A percentile compares a stretch with the other conserved stretches of the same genome.
Evolutionary conservation across 2,888 invertebrate species (phyloP).

Genomic region (Agrotis puta): DNA sequence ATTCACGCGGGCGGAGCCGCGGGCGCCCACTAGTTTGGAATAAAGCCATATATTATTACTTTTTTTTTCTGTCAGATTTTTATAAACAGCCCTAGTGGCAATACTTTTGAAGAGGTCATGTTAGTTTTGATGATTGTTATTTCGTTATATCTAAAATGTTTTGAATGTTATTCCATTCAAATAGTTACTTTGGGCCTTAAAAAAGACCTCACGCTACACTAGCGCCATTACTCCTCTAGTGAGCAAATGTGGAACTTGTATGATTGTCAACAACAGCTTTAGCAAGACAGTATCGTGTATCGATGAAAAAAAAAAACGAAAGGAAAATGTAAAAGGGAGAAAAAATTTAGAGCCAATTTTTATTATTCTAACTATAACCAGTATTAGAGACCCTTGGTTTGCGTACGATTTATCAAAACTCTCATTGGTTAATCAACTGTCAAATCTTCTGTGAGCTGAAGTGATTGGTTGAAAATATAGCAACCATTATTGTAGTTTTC

Average conservation of each 20-base stretch:
- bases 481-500: not conserved
- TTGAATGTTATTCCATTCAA: too few relatives aligned
- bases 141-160: not conserved
- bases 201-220: slow-evolving; percentile 19
- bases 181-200: not conserved
- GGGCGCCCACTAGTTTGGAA: too few relatives aligned
- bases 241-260: slow-evolving; percentile 51
- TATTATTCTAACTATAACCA: not conserved
- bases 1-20: too few relatives aligned
- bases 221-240: slow-evolving; percentile 33
- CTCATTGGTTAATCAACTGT: not conserved
- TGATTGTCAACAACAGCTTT: slow-evolving; percentile 55
- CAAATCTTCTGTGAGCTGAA: not conserved
- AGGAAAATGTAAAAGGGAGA: not conserved
- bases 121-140: not conserved
- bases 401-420: not conserved
- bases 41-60: too few relatives aligned
- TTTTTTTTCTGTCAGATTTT: too few relatives aligned
- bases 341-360: slow-evolving; percentile 24
- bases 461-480: not conserved
- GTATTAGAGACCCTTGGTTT: not conserved
- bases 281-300: slow-evolving; percentile 53
- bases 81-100: too few relatives aligned
- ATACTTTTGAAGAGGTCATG: not conserved
- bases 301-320: slow-evolving; percentile 10